Conservation (phyloP, 2,113 vertebrate species). For the Synodontis membranacea region DNA sequence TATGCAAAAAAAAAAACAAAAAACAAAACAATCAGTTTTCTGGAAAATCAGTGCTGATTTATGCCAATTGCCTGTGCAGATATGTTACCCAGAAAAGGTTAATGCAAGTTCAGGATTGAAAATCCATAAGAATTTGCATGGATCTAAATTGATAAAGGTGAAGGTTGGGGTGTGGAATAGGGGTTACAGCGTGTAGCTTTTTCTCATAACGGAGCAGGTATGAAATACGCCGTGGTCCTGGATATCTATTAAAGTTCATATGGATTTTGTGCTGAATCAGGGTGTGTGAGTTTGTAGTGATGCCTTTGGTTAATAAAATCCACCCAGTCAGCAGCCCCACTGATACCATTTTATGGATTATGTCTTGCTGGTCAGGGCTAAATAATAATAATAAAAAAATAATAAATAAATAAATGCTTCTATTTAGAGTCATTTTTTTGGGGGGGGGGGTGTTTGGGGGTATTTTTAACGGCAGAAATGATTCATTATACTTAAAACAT, state of each 20-base stretch:
- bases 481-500: neutral
- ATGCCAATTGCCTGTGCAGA: too few species aligned
- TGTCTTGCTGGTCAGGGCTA: neutral
- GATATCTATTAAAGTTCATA: too few species aligned
- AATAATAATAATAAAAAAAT: neutral
- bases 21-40: neutral
- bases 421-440: neutral
- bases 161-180: neutral
- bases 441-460: too few species aligned
- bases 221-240: neutral
- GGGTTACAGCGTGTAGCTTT: neutral
- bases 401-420: neutral
- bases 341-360: neutral
- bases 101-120: neutral
- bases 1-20: neutral
- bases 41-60: neutral
- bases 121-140: conserved; percentile 21
- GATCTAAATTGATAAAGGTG: neutral
- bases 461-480: neutral
- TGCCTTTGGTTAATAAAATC: neutral
- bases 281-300: neutral
- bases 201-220: neutral
- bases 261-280: too few species aligned
- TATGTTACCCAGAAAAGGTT: neutral
- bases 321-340: neutral